These are phyloP conservation scores for Merluccius polli DNA, from an alignment of 2,797 vertebrate genomes.

Conservation along the genomic window DNA sequence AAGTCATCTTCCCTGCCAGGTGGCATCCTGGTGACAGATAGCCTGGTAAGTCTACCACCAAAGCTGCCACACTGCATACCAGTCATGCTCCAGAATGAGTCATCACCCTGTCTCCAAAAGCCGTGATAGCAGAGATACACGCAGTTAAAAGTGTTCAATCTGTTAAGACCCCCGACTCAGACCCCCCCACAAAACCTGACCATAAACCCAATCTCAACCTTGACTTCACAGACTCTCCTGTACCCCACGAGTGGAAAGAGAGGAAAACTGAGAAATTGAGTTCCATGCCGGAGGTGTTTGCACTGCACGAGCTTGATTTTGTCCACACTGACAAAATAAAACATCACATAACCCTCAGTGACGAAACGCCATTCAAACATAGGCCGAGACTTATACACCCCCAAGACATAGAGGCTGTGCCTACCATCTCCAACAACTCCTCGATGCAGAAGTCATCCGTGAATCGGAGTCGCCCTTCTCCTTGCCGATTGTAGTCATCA, in stretches of 20 bases:
- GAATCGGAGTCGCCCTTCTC: too few species aligned
- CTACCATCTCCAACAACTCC: too few species aligned
- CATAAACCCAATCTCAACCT: background rate
- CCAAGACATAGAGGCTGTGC: too few species aligned
- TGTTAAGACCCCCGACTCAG: background rate
- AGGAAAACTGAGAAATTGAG: too few species aligned
- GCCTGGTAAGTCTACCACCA: too few species aligned
- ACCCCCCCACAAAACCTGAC: background rate
- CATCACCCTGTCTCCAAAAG: conserved; percentile 18
- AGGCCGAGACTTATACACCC: conserved; percentile 1
- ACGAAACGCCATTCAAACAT: conserved; percentile 29
- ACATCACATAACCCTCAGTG: conserved; percentile 26
- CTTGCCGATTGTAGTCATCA: too few species aligned
- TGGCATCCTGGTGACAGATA: conserved; percentile 23
- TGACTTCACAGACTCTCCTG: too few species aligned
- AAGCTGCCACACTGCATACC: conserved; percentile 16
- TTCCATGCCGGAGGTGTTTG: conserved; percentile 33
- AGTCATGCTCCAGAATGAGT: conserved; percentile 29
- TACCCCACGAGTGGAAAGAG: too few species aligned
- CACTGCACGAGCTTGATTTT: conserved; percentile 26
- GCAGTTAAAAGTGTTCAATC: conserved; percentile 7
- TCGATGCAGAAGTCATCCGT: conserved; percentile 4
- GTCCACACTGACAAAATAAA: conserved; percentile 18
- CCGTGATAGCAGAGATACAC: conserved; percentile 8
- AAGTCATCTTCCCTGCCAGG: too few species aligned